Base-by-base conservation (phyloP, 2,113 vertebrate genomes). In the Gavialis gangeticus region DNA sequence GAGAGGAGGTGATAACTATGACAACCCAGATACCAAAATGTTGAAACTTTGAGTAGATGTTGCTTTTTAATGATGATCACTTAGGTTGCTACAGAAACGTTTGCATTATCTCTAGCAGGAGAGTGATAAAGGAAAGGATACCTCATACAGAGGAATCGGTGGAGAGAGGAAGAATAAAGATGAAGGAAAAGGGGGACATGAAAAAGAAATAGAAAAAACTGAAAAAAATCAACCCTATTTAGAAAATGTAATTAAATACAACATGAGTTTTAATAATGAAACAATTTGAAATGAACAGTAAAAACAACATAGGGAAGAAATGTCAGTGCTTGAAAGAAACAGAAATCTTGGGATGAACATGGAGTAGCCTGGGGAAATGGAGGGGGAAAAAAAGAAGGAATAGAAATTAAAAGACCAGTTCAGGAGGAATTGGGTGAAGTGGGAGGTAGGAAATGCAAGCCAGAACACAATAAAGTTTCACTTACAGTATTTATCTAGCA, bases 231-330 rank as follows among this genome's bases (percentile, higher is more conserved):
- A 59, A 54, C 54, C 58, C 13, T 30, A 90, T 12, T 69, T 59
- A 34, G 82, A 60, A 91, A 92, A 46, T 9, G 7, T 46, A 46
- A 92, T 56, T 16, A 84, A 94, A 84, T 27, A 16, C 6, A 64
- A 4, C 16, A 28, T 21, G 24, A 84, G 78, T 63, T 80, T 58
- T 57, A 30, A 95, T 71, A 94, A 94, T 30, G 63, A 91, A 93
- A 86, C 12, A 91, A 80, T 81, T n/a, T 46, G 30, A 71, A 91
- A 85, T 11, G 81, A 10, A 4, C 87, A 69, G 37, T 91, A 62
- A 77, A 90, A 93, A 85, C 2, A 86, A 34, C 87, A 75, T 18
- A 62, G 27, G 18, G 90, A 94, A 89, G 87, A 69, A 64, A 90
- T 37, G 75, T n/a, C 81, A 90, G 46, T 67, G 12, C 8, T 82